These are phyloP conservation scores for Campopleginae sp. DNA, from an alignment of 2,888 invertebrate species.

Conservation along the genomic window DNA sequence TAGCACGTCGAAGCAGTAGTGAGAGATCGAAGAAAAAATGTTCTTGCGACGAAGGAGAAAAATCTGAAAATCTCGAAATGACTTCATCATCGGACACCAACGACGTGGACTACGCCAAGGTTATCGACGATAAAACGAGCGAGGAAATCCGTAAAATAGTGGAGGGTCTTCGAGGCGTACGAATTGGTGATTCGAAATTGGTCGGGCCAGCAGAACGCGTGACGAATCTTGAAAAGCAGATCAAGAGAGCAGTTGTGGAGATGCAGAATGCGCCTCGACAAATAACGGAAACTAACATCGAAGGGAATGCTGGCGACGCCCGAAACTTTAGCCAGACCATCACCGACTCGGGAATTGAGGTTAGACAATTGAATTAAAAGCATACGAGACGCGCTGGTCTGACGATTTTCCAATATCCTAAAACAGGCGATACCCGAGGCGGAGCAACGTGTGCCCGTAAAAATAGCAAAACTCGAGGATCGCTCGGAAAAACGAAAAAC, in stretches of 20 bases:
- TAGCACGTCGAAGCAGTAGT: slow-evolving; percentile 6
- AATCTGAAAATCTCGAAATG: slow-evolving; percentile 3
- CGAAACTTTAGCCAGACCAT: background rate
- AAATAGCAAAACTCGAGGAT: slow-evolving; percentile 42
- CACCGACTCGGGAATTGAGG: background rate
- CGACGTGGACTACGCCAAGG: background rate
- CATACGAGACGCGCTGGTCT: background rate
- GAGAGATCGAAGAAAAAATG: slow-evolving; percentile 39
- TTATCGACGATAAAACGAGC: slow-evolving; percentile 57
- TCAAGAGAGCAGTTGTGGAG: slow-evolving; percentile 70
- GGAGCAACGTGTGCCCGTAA: slow-evolving; percentile 45
- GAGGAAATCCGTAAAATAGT: slow-evolving; percentile 71
- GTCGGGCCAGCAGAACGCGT: slow-evolving; percentile 25
- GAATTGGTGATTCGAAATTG: slow-evolving; percentile 74
- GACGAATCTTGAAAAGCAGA: slow-evolving; percentile 69
- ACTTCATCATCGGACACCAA: slow-evolving; percentile 3
- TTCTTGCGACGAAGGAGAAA: slow-evolving; percentile 8
- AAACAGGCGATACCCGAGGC: slow-evolving; percentile 29
- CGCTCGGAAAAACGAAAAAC: slow-evolving; percentile 1
- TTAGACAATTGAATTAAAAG: background rate
- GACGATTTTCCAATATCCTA: background rate
- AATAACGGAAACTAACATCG: slow-evolving; percentile 52
- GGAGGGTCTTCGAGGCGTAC: slow-evolving; percentile 71
- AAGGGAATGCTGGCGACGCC: slow-evolving; percentile 71
- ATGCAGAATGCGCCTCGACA: slow-evolving; percentile 54